Evolutionary conservation across 2,113 vertebrate genomes (phyloP).

Genomic region (Corythornis madagascariensis): DNA sequence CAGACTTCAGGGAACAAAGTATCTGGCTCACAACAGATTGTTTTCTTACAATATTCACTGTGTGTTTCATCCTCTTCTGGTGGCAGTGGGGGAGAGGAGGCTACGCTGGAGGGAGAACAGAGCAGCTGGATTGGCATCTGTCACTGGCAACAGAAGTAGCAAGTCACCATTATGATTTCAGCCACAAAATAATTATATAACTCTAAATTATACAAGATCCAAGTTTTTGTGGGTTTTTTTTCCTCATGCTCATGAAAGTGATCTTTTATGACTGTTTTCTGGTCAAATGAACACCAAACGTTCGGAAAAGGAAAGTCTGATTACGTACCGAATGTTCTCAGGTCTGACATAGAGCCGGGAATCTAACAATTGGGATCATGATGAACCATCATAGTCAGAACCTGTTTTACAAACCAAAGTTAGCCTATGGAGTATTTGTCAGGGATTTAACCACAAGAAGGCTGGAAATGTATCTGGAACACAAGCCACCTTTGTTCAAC

Average conservation of each 20-base stretch:
- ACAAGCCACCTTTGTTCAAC: slow-evolving; percentile 16
- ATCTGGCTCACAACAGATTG: not conserved
- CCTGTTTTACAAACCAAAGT: not conserved
- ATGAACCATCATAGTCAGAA: not conserved
- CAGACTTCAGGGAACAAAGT: not conserved
- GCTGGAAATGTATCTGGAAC: not conserved
- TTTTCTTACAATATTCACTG: not conserved
- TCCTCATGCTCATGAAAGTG: not conserved
- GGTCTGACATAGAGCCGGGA: not conserved
- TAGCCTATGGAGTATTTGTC: not conserved
- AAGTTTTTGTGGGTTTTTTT: not conserved
- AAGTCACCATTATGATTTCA: not conserved
- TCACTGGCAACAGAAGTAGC: not conserved
- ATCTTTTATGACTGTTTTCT: slow-evolving; percentile 9
- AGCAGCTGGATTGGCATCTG: not conserved
- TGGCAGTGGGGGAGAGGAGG: not conserved
- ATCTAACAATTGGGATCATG: not conserved
- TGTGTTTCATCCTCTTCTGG: not conserved
- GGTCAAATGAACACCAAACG: not conserved
- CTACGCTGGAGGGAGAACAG: not conserved
- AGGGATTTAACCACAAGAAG: slow-evolving; percentile 13
- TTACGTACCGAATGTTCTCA: slow-evolving; percentile 3
- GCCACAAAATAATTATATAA: not conserved
- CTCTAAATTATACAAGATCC: not conserved
- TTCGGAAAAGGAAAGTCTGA: not conserved